Conservation (phyloP, 2,888 invertebrate species). For the Lamellibrachia columna region DNA sequence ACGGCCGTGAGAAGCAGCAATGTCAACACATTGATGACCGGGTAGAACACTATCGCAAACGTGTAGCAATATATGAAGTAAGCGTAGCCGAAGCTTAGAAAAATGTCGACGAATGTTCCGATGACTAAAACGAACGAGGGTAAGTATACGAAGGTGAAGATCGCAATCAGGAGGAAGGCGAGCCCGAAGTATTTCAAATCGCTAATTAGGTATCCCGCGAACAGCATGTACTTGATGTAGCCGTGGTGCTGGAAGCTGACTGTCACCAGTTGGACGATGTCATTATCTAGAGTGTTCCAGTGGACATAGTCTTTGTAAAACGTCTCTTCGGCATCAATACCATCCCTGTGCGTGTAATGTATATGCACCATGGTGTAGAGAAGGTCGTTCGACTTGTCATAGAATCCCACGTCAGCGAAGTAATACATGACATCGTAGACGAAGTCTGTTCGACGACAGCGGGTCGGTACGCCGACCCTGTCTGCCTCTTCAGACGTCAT, state of each 20-base stretch:
- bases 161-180: neutral
- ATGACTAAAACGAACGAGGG: neutral
- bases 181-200: neutral
- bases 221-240: neutral
- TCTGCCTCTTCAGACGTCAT: neutral
- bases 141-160: neutral
- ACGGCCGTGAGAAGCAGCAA: constrained; percentile 12
- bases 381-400: neutral
- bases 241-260: neutral
- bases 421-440: neutral
- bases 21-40: neutral
- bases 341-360: neutral
- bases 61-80: neutral
- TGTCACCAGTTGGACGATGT: neutral
- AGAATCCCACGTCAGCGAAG: neutral
- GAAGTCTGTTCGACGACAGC: neutral
- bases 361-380: neutral
- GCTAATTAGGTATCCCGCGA: neutral
- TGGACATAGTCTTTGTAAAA: neutral
- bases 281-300: neutral
- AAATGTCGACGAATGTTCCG: neutral
- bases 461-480: neutral
- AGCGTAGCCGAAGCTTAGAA: neutral
- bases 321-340: neutral
- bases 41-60: constrained; percentile 13